Evolutionary conservation across 2,888 invertebrate species (phyloP).

Genomic region (Chirona hameri): DNA sequence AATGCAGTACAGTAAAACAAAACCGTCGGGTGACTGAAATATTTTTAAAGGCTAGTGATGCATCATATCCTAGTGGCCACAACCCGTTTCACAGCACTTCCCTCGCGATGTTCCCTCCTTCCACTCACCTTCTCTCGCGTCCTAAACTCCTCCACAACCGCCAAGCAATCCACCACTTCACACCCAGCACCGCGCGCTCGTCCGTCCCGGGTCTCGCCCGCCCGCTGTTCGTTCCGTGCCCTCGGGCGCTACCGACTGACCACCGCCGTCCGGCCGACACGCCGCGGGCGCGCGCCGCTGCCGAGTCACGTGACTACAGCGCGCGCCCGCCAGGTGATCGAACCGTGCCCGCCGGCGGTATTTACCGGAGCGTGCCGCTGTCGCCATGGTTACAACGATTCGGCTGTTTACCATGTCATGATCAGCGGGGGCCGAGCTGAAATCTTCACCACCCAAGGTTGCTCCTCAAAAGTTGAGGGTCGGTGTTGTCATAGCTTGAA

Average conservation of each 20-base stretch:
- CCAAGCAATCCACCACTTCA: no score
- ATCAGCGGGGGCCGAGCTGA: not conserved
- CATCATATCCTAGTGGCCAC: no score
- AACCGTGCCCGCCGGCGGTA: slow-evolving; percentile 2
- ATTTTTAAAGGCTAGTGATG: no score
- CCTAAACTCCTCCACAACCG: no score
- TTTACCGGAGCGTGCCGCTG: slow-evolving; percentile 2
- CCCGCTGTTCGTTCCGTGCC: not conserved
- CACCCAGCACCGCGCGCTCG: not conserved
- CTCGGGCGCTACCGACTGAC: not conserved
- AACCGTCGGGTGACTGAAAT: no score
- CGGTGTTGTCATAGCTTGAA: no score
- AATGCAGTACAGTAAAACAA: no score
- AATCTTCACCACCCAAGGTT: not conserved
- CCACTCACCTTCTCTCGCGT: no score
- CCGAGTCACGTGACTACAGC: not conserved
- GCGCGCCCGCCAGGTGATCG: not conserved
- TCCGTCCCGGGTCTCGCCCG: no score
- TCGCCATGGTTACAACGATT: slow-evolving; percentile 23
- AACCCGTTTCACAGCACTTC: no score
- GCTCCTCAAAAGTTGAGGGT: no score
- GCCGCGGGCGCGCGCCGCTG: not conserved
- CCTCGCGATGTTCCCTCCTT: no score
- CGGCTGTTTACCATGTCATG: slow-evolving; percentile 2
- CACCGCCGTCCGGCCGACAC: not conserved